A percentile compares a stretch with the other conserved stretches of the same genome.
Evolutionary conservation across 30 jellyfish, hydroid and myxozoan species (phyloP).

Genomic region (Haliclystus octoradiatus): DNA sequence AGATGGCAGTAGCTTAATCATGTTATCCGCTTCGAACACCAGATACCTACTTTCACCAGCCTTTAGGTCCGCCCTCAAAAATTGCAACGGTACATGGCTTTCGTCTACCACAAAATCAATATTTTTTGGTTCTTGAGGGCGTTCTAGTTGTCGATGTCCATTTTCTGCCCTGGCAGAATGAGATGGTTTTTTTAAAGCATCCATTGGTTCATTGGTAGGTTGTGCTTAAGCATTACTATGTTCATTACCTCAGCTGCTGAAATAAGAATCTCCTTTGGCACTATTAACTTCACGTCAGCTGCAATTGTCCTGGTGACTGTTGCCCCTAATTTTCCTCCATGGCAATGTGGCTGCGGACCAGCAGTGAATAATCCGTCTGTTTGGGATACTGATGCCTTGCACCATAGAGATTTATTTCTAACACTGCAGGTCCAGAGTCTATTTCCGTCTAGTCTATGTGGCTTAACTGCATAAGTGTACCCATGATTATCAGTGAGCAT

Average conservation of each 20-base stretch:
- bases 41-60: neutral
- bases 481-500: constrained; percentile 2
- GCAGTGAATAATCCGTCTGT: neutral
- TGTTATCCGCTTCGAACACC: neutral
- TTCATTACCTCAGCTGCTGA: constrained; percentile 4
- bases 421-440: constrained; percentile 2
- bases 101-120: neutral
- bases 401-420: constrained; percentile 1
- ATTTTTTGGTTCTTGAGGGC: constrained; percentile 5
- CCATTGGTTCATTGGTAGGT: neutral
- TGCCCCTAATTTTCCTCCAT: neutral
- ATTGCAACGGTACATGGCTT: neutral
- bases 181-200: neutral
- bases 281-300: constrained; percentile 6
- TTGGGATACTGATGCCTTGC: constrained; percentile 6
- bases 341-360: neutral
- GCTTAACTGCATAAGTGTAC: neutral
- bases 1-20: neutral
- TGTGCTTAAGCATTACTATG: neutral
- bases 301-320: neutral
- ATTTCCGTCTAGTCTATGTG: neutral
- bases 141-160: constrained; percentile 1
- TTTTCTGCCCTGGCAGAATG: neutral
- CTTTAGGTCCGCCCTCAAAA: constrained; percentile 4
- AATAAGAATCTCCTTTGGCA: neutral